Conservation (phyloP, 2,888 invertebrate species). For the Argyra leucocephala region DNA sequence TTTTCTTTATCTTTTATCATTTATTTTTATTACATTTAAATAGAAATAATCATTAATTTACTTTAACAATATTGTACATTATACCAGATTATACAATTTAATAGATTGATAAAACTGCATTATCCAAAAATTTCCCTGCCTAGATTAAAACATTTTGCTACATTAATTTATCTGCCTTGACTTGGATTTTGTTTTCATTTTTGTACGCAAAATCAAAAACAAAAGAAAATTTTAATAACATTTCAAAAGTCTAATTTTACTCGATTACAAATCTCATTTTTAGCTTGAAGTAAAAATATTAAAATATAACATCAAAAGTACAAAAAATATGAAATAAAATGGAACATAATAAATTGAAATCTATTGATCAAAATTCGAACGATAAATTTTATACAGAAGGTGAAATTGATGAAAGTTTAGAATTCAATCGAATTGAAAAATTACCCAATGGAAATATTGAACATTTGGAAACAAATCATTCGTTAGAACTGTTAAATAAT, state of each 20-base stretch:
- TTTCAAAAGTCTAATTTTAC: not conserved
- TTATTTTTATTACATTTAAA: too few species aligned
- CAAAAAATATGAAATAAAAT: slow-evolving; percentile 8
- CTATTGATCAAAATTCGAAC: not conserved
- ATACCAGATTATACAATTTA: too few species aligned
- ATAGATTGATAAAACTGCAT: too few species aligned
- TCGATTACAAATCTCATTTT: not conserved
- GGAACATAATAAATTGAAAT: not conserved
- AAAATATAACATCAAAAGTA: not conserved
- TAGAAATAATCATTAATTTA: too few species aligned
- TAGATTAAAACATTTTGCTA: too few species aligned
- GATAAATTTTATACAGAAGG: not conserved
- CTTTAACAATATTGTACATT: too few species aligned
- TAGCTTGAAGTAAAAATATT: not conserved
- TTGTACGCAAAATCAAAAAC: not conserved
- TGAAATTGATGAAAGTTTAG: not conserved
- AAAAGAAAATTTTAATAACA: slow-evolving; percentile 3
- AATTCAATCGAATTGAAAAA: not conserved
- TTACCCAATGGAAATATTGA: not conserved
- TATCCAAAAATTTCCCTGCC: too few species aligned
- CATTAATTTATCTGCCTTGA: not conserved
- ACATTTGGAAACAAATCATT: not conserved
- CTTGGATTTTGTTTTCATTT: not conserved
- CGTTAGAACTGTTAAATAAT: not conserved
- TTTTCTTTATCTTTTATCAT: too few species aligned